Conservation (phyloP, 2,888 invertebrate genomes). For the Drosophila vallismaia region DNA sequence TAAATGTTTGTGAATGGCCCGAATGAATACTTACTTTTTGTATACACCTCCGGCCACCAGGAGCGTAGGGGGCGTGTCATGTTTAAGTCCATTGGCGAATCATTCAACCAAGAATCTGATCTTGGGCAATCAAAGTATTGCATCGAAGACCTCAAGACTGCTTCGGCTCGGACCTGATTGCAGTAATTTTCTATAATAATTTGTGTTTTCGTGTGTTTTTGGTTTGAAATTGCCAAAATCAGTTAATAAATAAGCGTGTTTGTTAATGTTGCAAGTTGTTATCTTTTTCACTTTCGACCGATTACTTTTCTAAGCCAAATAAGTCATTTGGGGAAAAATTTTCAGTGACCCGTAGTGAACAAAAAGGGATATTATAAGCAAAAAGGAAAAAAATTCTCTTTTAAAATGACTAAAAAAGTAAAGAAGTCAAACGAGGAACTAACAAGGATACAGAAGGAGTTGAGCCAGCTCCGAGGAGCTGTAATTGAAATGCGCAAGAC, state of each 20-base stretch:
- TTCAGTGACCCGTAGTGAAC: neutral
- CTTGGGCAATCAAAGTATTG: conserved; percentile 7
- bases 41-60: conserved; percentile 48
- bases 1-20: conserved; percentile 4
- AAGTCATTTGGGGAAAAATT: conserved; percentile 11
- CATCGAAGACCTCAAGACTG: neutral
- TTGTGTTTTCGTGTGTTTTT: conserved; percentile 4
- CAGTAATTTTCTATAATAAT: conserved; percentile 50
- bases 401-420: conserved; percentile 1
- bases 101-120: conserved; percentile 25
- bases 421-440: neutral
- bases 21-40: conserved; percentile 15
- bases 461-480: conserved; percentile 1
- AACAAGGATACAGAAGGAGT: conserved; percentile 5
- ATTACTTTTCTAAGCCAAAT: neutral
- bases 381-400: conserved; percentile 12
- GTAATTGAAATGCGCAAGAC: neutral
- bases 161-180: conserved; percentile 58
- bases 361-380: neutral
- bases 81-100: conserved; percentile 53
- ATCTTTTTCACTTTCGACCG: conserved; percentile 19
- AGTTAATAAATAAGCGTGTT: conserved; percentile 4
- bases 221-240: conserved; percentile 22
- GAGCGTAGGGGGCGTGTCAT: conserved; percentile 56
- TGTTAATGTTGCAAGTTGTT: conserved; percentile 9